Conservation (phyloP, 53 echinoderm and acorn worm genomes). For the Astropecten irregularis region DNA sequence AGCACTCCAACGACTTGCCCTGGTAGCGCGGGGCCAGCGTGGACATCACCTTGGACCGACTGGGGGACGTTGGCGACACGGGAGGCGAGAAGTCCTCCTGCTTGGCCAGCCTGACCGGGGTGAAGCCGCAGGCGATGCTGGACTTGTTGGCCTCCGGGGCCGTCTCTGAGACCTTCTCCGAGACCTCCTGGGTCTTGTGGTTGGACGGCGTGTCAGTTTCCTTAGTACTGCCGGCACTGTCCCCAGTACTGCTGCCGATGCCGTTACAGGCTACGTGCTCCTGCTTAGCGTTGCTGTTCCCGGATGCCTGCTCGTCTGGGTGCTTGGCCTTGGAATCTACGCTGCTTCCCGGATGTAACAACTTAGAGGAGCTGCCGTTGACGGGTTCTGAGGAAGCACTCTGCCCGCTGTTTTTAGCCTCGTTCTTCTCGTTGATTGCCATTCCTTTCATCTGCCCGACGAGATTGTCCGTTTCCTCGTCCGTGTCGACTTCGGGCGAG, state of each 20-base stretch:
- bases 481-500: slow-evolving; percentile 26
- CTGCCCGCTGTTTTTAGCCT: neutral
- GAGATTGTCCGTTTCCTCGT: slow-evolving; percentile 38
- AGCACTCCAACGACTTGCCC: slow-evolving; percentile 87
- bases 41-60: slow-evolving; percentile 71
- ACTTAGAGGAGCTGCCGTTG: neutral
- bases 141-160: slow-evolving; percentile 56
- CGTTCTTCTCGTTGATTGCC: neutral
- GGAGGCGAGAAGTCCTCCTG: slow-evolving; percentile 62
- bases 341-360: neutral
- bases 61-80: slow-evolving; percentile 74
- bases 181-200: slow-evolving; percentile 1
- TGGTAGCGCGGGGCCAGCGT: slow-evolving; percentile 83
- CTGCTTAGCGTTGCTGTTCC: neutral
- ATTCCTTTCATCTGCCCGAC: slow-evolving; percentile 14
- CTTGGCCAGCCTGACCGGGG: slow-evolving; percentile 33
- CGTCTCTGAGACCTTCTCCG: neutral
- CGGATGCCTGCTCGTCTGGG: neutral
- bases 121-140: slow-evolving; percentile 51
- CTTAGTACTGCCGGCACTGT: slow-evolving; percentile 39
- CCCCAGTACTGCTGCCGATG: slow-evolving; percentile 26
- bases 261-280: slow-evolving; percentile 12
- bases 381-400: slow-evolving; percentile 7
- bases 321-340: slow-evolving; percentile 1
- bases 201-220: neutral